These are phyloP conservation scores for Smittia aterrima DNA, from an alignment of 2,888 invertebrate species.

Conservation along the genomic window DNA sequence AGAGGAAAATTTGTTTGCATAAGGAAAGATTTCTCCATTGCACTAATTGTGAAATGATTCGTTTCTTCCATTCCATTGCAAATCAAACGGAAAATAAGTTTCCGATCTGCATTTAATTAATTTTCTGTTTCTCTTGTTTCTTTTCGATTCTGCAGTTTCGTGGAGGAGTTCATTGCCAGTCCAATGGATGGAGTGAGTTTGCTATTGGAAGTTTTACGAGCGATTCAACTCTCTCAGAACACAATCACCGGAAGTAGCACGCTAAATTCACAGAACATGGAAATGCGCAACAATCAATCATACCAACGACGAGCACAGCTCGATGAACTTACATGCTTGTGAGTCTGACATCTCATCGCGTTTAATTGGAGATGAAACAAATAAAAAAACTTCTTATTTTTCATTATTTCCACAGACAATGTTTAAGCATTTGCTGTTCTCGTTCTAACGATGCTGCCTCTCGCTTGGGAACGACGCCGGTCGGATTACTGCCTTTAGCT, in stretches of 20 bases:
- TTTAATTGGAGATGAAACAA: not conserved
- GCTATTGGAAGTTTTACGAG: conserved; percentile 78
- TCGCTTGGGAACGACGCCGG: conserved; percentile 71
- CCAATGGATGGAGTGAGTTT: conserved; percentile 84
- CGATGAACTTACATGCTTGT: conserved; percentile 84
- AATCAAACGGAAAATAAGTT: not conserved
- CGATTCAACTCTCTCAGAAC: conserved; percentile 78
- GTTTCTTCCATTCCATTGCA: not conserved
- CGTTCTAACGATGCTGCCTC: conserved; percentile 77
- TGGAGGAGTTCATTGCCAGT: conserved; percentile 86
- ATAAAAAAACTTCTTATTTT: not conserved
- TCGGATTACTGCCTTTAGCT: conserved; percentile 79
- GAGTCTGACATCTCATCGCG: conserved; percentile 48
- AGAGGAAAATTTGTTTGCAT: too few relatives aligned
- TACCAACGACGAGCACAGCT: conserved; percentile 71
- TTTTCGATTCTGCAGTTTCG: conserved; percentile 67
- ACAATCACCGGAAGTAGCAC: conserved; percentile 47
- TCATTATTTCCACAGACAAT: conserved; percentile 61
- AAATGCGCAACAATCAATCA: conserved; percentile 61
- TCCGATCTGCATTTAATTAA: not conserved
- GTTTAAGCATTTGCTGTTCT: conserved; percentile 75
- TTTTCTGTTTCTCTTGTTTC: not conserved
- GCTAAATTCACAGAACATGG: conserved; percentile 50
- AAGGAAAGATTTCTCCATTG: not conserved
- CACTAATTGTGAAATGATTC: too few relatives aligned